Percentiles rank a stretch among this genome's conserved stretches.
Evolutionary conservation across 37 sponge, comb jelly and placozoan genomes (phyloP).

Genomic region (Diacarnus erythraeanus): DNA sequence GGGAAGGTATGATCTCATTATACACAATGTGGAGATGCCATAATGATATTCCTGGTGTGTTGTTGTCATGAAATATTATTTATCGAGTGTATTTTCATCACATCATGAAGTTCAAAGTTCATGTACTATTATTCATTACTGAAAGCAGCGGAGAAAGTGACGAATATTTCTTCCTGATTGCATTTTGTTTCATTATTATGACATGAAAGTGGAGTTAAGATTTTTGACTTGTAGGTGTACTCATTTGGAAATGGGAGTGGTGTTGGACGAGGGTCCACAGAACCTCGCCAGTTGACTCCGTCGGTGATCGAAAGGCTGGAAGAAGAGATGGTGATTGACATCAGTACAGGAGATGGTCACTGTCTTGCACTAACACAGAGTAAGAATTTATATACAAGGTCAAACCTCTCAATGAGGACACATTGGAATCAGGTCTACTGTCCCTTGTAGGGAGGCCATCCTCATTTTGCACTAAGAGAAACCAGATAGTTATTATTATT

Average conservation of each 20-base stretch:
- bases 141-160: too few relatives aligned
- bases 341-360: conserved; percentile 80
- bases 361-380: conserved; percentile 89
- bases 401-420: too few relatives aligned
- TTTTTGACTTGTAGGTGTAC: too few relatives aligned
- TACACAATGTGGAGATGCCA: background rate
- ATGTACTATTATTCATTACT: background rate
- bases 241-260: conserved; percentile 74
- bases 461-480: too few relatives aligned
- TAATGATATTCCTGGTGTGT: background rate
- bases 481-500: too few relatives aligned
- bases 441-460: too few relatives aligned
- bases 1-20: conserved; percentile 34
- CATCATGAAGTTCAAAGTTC: background rate
- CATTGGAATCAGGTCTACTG: too few relatives aligned
- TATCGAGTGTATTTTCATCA: background rate
- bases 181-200: too few relatives aligned
- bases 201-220: too few relatives aligned
- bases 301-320: conserved; percentile 60
- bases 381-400: conserved; percentile 29
- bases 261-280: conserved; percentile 58
- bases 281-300: conserved; percentile 63
- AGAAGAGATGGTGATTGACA: conserved; percentile 72
- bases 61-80: background rate
- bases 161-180: background rate